Base-by-base conservation (phyloP, 2,888 invertebrate species). In the Euzophera pinguis region DNA sequence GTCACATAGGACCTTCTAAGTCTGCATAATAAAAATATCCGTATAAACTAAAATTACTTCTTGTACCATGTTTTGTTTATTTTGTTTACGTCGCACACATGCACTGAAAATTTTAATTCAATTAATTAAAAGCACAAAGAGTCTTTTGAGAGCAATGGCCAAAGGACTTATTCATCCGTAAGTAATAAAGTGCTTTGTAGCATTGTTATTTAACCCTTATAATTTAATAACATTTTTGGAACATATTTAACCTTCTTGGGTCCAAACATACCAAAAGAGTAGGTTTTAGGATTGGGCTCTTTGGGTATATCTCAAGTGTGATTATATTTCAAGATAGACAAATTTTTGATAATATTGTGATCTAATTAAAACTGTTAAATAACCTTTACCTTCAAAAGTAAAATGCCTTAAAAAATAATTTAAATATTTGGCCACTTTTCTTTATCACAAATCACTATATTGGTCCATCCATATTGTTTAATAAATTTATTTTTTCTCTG, bases 141-240 rank as follows among this genome's bases (percentile, higher is more conserved):
- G 13, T 43, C 29, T 29, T 43, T 12, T 29, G 3, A 1, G 9
- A 43, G 13, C 27, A 43, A 29, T 29, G 43, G 27, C 9, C 14
- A 29, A 29, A 13, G 43, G 14, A 43, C 8, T 29, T 43, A 43
- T 43, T 43, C 13, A 43, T 29, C 29, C 29, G 43, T 13, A 43
- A 43, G 43, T 13, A 43, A 43, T 43, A 29, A 43, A 43, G 43
- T 8, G 29, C n/a, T n/a, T n/a, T n/a, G n/a, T n/a, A n/a, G n/a
- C n/a, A n/a, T n/a, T n/a, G n/a, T n/a, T n/a, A n/a, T 29, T 43
- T 29, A 29, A 43, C 43, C 43, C 43, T 13, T 43, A 6, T 29
- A 29, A 43, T 43, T 43, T 13, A 43, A 43, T 43, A 29, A 29
- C 29, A 43, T 43, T 43, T 43, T 43, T 43, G 13, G 43, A 2